A percentile compares a stretch with the other conserved stretches of the same genome.
Evolutionary conservation across 2,113 vertebrate genomes (phyloP).

Genomic region (Cephalopterus ornatus): DNA sequence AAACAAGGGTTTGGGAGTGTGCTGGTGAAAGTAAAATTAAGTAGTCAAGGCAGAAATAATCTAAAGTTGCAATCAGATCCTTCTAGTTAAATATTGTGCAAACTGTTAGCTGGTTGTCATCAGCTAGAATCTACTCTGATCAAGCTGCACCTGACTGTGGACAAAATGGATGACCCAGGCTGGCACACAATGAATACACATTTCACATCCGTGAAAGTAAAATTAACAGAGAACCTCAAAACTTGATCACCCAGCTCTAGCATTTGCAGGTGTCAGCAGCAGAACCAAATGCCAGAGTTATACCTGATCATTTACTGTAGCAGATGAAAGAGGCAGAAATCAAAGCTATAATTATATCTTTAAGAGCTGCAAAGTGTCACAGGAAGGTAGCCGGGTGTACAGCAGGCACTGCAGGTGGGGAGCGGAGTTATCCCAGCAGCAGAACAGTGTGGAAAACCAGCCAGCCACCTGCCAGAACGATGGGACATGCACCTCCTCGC

Average conservation of each 20-base stretch:
- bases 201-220: not conserved
- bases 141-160: not conserved
- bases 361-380: not conserved
- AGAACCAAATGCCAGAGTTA: not conserved
- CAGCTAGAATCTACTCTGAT: not conserved
- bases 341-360: not conserved
- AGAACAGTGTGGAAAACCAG: not conserved
- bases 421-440: not conserved
- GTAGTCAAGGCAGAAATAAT: not conserved
- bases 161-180: not conserved
- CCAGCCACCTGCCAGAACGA: rapidly evolving
- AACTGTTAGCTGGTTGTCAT: not conserved
- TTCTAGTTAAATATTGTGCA: not conserved
- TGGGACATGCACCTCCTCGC: rapidly evolving
- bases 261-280: not conserved
- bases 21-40: not conserved
- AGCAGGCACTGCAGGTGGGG: not conserved
- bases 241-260: not conserved
- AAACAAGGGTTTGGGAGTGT: not conserved
- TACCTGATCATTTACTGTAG: not conserved
- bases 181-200: not conserved
- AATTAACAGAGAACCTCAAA: not conserved
- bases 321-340: not conserved
- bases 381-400: not conserved
- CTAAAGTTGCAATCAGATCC: not conserved